A percentile compares a stretch with the other conserved stretches of the same genome.
These are phyloP conservation scores for Sorex maritimensis DNA, from an alignment of 2,797 vertebrate species.

Conservation along the genomic window DNA sequence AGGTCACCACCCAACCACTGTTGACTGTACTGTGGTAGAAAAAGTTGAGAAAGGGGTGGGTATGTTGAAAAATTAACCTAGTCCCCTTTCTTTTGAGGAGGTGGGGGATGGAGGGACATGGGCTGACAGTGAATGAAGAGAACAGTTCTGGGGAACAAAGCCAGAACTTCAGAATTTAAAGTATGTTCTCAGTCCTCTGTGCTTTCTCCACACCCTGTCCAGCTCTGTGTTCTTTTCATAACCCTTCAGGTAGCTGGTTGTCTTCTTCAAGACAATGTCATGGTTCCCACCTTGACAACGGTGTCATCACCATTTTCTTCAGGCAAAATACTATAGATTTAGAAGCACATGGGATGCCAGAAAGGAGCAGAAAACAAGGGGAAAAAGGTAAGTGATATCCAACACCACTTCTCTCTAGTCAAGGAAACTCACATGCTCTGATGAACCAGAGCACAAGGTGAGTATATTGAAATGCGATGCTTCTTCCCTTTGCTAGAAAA, in stretches of 20 bases:
- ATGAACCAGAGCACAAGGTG: not conserved
- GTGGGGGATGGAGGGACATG: too few relatives aligned
- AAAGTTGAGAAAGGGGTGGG: not conserved
- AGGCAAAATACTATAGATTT: not conserved
- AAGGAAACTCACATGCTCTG: not conserved
- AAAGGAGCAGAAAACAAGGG: not conserved
- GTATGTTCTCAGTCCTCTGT: too few relatives aligned
- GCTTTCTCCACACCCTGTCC: too few relatives aligned
- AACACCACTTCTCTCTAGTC: not conserved
- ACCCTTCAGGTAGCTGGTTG: not conserved
- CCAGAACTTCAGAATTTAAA: too few relatives aligned
- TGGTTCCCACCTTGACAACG: not conserved
- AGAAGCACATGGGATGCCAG: not conserved
- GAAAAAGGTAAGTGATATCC: not conserved
- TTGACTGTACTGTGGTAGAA: not conserved
- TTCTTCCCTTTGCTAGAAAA: not conserved
- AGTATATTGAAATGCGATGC: not conserved
- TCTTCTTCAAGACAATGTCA: not conserved
- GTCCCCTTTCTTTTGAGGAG: not conserved
- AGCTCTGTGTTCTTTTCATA: not conserved
- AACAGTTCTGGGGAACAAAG: too few relatives aligned
- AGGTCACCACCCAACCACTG: constrained; percentile 25
- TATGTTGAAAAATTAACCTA: not conserved
- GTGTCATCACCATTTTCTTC: not conserved
- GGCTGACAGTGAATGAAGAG: too few relatives aligned